A percentile compares a stretch with the other conserved stretches of the same genome.
phyloP scores from a whole-genome alignment of 2,888 invertebrate genomes.

The Orthosia incerta region DNA sequence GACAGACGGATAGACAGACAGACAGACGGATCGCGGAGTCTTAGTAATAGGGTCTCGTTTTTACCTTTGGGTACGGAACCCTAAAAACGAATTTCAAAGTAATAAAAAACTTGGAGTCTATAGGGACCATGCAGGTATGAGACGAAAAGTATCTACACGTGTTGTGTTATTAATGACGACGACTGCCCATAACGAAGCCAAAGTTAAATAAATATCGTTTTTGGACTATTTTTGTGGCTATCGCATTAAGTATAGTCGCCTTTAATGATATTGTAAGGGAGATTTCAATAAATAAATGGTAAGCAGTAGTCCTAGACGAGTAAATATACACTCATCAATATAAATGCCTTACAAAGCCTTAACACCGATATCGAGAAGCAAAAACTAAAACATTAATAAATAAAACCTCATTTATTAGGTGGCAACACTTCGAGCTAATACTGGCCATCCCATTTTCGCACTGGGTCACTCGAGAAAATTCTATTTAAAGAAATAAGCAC shows the following conservation, averaged over 20 bases:
- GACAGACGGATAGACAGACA: no score
- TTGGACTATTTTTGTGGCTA: not conserved
- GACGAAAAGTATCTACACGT: not conserved
- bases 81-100: no score
- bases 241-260: no score
- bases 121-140: not conserved
- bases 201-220: slow-evolving; percentile 1
- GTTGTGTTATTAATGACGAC: slow-evolving; percentile 17
- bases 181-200: slow-evolving; percentile 7
- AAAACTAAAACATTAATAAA: slow-evolving; percentile 47
- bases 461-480: slow-evolving; percentile 44
- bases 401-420: slow-evolving; percentile 28
- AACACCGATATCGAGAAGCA: slow-evolving; percentile 40
- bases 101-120: not conserved
- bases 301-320: not conserved
- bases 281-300: not conserved
- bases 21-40: no score
- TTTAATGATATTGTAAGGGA: no score
- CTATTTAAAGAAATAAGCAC: slow-evolving; percentile 50
- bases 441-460: slow-evolving; percentile 40
- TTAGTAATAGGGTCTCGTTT: no score
- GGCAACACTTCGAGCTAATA: slow-evolving; percentile 31
- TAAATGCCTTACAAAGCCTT: slow-evolving; percentile 37
- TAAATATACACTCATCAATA: slow-evolving; percentile 28
- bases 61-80: no score